Evolutionary conservation across 2,888 invertebrate genomes (phyloP).

Genomic region (Drosophila acutilabella): DNA sequence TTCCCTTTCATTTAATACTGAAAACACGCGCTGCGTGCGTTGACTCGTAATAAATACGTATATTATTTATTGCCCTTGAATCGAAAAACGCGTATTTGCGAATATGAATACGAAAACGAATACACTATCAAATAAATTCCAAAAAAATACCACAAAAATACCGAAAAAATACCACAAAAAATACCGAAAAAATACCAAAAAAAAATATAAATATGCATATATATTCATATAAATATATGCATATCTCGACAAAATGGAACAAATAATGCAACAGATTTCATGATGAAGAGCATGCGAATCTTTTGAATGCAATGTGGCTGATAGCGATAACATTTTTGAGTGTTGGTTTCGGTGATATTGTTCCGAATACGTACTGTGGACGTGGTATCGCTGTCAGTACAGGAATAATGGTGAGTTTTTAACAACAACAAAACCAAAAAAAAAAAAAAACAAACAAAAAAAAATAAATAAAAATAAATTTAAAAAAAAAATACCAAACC

Average conservation of each 20-base stretch:
- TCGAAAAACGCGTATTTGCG: constrained; percentile 21
- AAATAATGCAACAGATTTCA: constrained; percentile 91
- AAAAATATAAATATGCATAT: constrained; percentile 22
- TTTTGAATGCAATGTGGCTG: constrained; percentile 99
- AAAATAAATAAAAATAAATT: constrained; percentile 13
- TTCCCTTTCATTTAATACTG: constrained; percentile 75
- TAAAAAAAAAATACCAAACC: constrained; percentile 9
- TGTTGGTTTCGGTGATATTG: constrained; percentile 99
- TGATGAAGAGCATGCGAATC: constrained; percentile 99
- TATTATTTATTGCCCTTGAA: constrained; percentile 51
- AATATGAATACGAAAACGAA: constrained; percentile 29
- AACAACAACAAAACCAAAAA: constrained; percentile 57
- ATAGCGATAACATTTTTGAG: constrained; percentile 99
- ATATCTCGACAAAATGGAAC: constrained; percentile 19
- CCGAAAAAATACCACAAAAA: constrained; percentile 20
- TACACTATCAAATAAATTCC: constrained; percentile 19
- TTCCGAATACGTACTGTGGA: constrained; percentile 99
- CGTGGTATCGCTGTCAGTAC: constrained; percentile 99
- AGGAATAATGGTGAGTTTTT: constrained; percentile 98
- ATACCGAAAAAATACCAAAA: constrained; percentile 25
- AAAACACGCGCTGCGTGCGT: constrained; percentile 57
- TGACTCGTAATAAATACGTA: constrained; percentile 46
- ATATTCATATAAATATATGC: constrained; percentile 22
- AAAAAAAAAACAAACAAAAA: constrained; percentile 24
- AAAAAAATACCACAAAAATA: constrained; percentile 22